These are phyloP conservation scores for Lepus americanus DNA, from an alignment of 2,113 vertebrate species.

Conservation along the genomic window DNA sequence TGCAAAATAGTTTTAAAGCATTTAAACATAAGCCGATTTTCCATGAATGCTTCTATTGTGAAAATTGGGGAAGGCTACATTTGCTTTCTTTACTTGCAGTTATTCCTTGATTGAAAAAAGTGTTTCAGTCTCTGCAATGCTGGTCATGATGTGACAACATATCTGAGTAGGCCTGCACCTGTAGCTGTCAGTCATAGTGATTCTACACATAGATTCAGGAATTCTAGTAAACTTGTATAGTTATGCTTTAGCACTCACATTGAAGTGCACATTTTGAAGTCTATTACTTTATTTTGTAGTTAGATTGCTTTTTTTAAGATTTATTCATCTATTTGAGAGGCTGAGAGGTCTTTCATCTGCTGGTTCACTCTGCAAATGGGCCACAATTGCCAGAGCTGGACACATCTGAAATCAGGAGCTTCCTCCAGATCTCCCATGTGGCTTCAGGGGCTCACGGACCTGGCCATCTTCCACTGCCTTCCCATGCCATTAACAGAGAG, in stretches of 20 bases:
- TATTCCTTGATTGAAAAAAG: conserved; percentile 29
- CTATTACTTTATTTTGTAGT: not conserved
- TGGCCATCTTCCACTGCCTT: too few species aligned
- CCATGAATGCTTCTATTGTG: not conserved
- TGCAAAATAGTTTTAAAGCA: conserved; percentile 9
- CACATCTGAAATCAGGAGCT: too few species aligned
- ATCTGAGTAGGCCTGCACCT: not conserved
- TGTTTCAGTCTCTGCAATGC: not conserved
- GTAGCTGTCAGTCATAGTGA: not conserved
- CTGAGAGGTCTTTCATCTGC: too few species aligned
- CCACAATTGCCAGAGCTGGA: too few species aligned
- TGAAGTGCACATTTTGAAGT: not conserved
- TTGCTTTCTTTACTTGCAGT: conserved; percentile 10
- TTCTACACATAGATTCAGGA: not conserved
- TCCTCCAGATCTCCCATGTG: too few species aligned
- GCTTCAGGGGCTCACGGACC: too few species aligned
- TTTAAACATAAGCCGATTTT: not conserved
- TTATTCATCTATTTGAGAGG: too few species aligned
- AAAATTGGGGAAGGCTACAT: not conserved
- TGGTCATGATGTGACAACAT: not conserved
- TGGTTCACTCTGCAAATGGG: too few species aligned
- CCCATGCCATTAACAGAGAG: too few species aligned
- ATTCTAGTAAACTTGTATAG: not conserved
- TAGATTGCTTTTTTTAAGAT: not conserved
- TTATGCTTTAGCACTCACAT: not conserved